A percentile compares a stretch with the other conserved stretches of the same genome.
These are phyloP conservation scores for Crotalus viridis DNA, from an alignment of 2,113 vertebrate genomes.

Conservation along the genomic window DNA sequence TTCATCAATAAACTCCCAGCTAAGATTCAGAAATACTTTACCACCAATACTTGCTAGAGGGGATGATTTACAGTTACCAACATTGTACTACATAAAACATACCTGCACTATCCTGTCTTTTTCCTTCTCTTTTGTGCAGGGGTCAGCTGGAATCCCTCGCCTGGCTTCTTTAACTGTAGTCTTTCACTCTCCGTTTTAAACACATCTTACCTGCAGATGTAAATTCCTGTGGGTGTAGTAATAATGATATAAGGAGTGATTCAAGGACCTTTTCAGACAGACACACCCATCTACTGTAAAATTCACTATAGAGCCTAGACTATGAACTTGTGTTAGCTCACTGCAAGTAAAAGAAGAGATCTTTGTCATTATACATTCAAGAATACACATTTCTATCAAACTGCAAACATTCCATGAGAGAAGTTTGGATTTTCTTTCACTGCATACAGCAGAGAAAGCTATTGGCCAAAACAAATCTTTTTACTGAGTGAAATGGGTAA, in stretches of 20 bases:
- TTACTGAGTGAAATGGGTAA: not conserved
- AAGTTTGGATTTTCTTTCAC: not conserved
- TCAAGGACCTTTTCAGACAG: constrained; percentile 69
- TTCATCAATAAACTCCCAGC: not conserved
- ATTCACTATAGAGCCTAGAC: constrained; percentile 45
- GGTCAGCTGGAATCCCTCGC: rapidly evolving
- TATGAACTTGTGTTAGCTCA: not conserved
- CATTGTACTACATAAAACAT: not conserved
- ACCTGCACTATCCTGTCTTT: not conserved
- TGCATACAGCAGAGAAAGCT: not conserved
- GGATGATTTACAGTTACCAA: too few species aligned
- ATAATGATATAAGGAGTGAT: constrained; percentile 74
- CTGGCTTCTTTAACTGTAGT: constrained; percentile 13
- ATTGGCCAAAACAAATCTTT: not conserved
- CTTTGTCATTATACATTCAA: rapidly evolving
- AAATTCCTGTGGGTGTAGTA: constrained; percentile 64
- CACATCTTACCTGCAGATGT: constrained; percentile 73
- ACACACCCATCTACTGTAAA: constrained; percentile 71
- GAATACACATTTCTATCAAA: not conserved
- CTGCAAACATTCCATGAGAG: not conserved
- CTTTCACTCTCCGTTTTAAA: constrained; percentile 65
- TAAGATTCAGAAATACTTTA: not conserved
- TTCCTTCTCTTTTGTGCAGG: not conserved
- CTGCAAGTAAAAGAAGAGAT: not conserved
- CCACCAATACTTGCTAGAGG: not conserved